Base-by-base conservation (phyloP, 2,113 vertebrate species). In the Ancistrus triradiatus region DNA sequence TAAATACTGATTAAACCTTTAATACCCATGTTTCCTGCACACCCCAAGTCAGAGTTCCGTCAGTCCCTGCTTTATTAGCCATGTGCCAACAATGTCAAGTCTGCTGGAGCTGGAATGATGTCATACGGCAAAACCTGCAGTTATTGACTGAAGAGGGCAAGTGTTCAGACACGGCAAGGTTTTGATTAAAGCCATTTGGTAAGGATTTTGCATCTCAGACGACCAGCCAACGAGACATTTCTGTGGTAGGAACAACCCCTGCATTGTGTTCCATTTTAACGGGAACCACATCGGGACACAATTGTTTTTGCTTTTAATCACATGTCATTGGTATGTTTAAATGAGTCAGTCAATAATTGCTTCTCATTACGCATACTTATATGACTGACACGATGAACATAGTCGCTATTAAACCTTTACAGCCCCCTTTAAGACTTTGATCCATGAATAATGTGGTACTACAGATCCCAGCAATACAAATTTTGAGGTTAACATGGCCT, bases 401-500 rank as follows among this genome's bases (percentile, higher is more conserved):
- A 15, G 24, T 35, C 24, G 4, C 2, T 27, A 33, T 48, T 15
- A 19, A n/a, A 43, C 18, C 13, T 33, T 40, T 25, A 18, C 63
- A 47, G 31, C 35, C 18, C 19, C 51, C 9, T 8, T 33, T 13
- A 27, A 13, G 22, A 46, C 42, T 8, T 2, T n/a, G 40, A 6
- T 44, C 8, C 19, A 44, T 44, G 43, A 33, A 17, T 11, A 48
- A 17, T 9, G 14, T 22, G 17, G 25, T 19, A 18, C 22, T 14
- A 38, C 27, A 63, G 59, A 60, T 7, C 21, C 22, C 15, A 14
- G 33, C 25, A 48, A 24, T 33, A 46, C 68, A 59, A 58, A 66
- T 58, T 61, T 70, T 75, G 73, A 78, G 74, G 64, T 85, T 78
- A 77, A 55, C 40, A 53, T 73, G 69, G 15, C 59, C 65, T 76